A percentile compares a stretch with the other conserved stretches of the same genome.
These are phyloP conservation scores for Toxotes jaculatrix DNA, from an alignment of 2,113 vertebrate species.

Conservation along the genomic window DNA sequence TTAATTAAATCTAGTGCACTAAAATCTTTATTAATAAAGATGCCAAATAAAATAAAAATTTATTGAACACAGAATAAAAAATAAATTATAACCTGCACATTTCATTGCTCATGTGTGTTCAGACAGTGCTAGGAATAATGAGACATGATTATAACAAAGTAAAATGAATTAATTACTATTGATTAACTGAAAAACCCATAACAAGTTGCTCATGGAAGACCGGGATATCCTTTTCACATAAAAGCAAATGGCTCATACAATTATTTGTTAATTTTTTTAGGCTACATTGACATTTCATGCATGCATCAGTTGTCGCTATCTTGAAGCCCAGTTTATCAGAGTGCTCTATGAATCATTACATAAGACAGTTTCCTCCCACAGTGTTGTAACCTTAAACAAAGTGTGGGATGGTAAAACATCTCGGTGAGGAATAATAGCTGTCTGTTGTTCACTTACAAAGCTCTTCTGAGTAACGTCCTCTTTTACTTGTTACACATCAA, in stretches of 20 bases:
- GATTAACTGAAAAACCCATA: neutral
- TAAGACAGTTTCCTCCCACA: neutral
- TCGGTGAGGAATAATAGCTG: neutral
- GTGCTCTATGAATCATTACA: neutral
- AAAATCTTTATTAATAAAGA: no score
- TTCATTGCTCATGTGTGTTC: neutral
- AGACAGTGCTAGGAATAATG: neutral
- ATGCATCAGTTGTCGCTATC: neutral
- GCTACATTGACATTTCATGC: neutral
- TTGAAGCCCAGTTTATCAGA: neutral
- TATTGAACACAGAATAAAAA: neutral
- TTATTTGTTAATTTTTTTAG: neutral
- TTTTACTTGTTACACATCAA: neutral
- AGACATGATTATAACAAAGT: neutral
- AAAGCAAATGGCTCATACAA: neutral
- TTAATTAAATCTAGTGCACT: neutral
- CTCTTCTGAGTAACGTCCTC: neutral
- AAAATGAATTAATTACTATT: neutral
- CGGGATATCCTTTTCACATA: neutral
- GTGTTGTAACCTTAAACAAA: conserved; percentile 4
- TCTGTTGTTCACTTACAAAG: conserved; percentile 14
- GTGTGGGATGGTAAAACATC: neutral
- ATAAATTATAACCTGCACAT: no score
- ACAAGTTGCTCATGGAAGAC: neutral
- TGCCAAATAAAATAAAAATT: neutral